A percentile compares a stretch with the other conserved stretches of the same genome.
These are phyloP conservation scores for Mylabris sibirica DNA, from an alignment of 2,888 invertebrate species.

Conservation along the genomic window DNA sequence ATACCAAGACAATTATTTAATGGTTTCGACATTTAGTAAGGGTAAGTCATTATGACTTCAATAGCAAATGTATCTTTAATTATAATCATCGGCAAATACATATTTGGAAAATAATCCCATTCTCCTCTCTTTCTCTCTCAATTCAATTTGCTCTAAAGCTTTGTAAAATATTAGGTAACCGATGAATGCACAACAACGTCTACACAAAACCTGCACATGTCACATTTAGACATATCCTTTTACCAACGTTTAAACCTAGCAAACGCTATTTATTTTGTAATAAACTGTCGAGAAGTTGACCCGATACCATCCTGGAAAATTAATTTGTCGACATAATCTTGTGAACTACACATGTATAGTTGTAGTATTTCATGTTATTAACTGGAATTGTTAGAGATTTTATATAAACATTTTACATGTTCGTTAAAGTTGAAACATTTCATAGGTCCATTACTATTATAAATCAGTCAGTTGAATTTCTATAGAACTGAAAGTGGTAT, in stretches of 20 bases:
- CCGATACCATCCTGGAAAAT: conserved; percentile 17
- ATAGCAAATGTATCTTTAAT: neutral
- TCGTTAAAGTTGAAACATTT: conserved; percentile 13
- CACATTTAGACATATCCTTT: neutral
- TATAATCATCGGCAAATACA: neutral
- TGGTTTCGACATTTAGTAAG: neutral
- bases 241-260: neutral
- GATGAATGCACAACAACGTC: neutral
- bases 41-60: neutral
- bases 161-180: neutral
- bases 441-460: conserved; percentile 47
- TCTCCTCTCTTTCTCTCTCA: neutral
- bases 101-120: neutral
- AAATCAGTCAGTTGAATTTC: conserved; percentile 56
- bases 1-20: neutral
- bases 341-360: neutral
- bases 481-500: conserved; percentile 54
- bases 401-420: conserved; percentile 1
- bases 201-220: neutral
- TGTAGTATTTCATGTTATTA: neutral
- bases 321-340: conserved; percentile 13
- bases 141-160: neutral
- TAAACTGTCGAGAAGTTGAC: conserved; percentile 14
- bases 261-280: conserved; percentile 11
- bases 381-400: neutral